Percentiles rank a stretch among this genome's conserved stretches.
Conservation (phyloP, 2,888 invertebrate genomes). For the Meganola albula region DNA sequence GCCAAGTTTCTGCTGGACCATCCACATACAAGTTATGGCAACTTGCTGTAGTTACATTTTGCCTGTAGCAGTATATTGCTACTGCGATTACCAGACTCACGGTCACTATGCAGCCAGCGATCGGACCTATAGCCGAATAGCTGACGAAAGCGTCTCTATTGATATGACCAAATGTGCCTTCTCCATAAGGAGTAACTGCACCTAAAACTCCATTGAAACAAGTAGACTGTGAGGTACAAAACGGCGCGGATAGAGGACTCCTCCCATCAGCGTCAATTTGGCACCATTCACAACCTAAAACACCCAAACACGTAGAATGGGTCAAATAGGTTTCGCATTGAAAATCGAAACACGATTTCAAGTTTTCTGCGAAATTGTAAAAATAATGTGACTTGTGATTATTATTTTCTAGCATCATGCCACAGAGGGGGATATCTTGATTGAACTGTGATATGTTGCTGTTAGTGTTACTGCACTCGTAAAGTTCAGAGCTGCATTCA, state of each 20-base stretch:
- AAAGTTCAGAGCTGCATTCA: conserved; percentile 83
- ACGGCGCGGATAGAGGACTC: conserved; percentile 81
- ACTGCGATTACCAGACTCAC: conserved; percentile 88
- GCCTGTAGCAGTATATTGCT: conserved; percentile 90
- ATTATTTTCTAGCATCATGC: conserved; percentile 66
- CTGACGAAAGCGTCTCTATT: conserved; percentile 69
- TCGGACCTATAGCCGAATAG: conserved; percentile 89
- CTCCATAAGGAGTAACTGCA: conserved; percentile 89
- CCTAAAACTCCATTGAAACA: conserved; percentile 94
- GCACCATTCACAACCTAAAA: conserved; percentile 96
- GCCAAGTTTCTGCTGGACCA: conserved; percentile 72
- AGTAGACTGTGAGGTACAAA: conserved; percentile 87
- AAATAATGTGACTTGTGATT: conserved; percentile 71
- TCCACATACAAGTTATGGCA: conserved; percentile 72
- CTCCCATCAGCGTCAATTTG: conserved; percentile 86
- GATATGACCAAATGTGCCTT: conserved; percentile 77
- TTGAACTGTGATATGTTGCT: conserved; percentile 46
- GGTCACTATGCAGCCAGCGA: conserved; percentile 90
- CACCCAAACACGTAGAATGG: conserved; percentile 82
- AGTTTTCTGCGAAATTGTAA: conserved; percentile 68
- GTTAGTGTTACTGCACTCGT: conserved; percentile 53
- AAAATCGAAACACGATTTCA: conserved; percentile 82
- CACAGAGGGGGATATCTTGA: conserved; percentile 61
- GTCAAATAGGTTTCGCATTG: conserved; percentile 82
- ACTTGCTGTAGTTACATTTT: conserved; percentile 75